Evolutionary conservation across 2,113 vertebrate genomes (phyloP).

Genomic region (Stomatorhinus ivindoensis): DNA sequence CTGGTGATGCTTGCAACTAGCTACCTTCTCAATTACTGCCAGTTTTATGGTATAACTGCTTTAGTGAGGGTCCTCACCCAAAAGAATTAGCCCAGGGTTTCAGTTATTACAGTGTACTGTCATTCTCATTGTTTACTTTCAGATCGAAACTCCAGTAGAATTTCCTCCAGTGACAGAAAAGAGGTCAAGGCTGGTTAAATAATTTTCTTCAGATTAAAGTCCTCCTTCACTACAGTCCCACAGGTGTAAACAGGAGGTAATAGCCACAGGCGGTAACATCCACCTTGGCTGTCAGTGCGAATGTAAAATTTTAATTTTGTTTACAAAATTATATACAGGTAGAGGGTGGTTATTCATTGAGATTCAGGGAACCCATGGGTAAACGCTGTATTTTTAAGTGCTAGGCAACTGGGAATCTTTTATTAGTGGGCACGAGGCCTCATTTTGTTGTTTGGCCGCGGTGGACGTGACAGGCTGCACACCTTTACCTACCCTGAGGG

Average conservation of each 20-base stretch:
- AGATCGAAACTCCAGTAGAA: slow-evolving; percentile 3
- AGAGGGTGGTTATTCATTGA: background rate
- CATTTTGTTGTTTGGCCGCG: background rate
- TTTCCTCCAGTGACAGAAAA: slow-evolving; percentile 16
- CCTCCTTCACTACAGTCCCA: background rate
- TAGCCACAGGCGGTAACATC: background rate
- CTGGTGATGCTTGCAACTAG: background rate
- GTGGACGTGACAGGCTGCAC: background rate
- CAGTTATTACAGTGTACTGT: background rate
- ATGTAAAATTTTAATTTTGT: background rate
- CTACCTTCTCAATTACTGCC: background rate
- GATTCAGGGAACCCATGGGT: background rate
- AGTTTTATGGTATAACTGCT: background rate
- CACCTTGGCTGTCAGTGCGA: background rate
- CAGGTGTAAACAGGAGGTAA: background rate
- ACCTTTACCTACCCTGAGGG: slow-evolving; percentile 13
- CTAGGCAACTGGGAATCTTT: background rate
- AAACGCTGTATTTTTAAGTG: background rate
- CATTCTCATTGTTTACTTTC: slow-evolving; percentile 3
- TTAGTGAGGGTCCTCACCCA: background rate
- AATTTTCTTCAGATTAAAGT: slow-evolving; percentile 1
- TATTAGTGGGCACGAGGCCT: background rate
- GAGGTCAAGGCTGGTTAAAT: slow-evolving; percentile 7
- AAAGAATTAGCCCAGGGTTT: background rate
- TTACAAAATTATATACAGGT: background rate